phyloP scores from a whole-genome alignment of 2,797 vertebrate species.

The Poliocrania exsul region DNA sequence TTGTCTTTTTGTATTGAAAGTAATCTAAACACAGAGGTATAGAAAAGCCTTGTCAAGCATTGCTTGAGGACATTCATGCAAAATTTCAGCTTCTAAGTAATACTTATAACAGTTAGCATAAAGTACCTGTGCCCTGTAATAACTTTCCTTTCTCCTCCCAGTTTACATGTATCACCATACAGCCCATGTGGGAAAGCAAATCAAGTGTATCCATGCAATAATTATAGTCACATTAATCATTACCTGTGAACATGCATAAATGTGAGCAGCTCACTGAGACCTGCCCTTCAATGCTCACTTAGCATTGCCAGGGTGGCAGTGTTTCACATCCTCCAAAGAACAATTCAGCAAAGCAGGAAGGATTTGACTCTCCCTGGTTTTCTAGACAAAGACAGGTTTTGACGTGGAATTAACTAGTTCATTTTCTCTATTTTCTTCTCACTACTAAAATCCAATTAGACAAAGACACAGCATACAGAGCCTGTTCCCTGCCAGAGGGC shows the following conservation, averaged over 20 bases:
- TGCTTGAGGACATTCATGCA: neutral
- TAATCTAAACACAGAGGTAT: neutral
- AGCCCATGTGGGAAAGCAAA: neutral
- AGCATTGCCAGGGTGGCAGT: rapidly evolving
- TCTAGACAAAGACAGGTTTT: neutral
- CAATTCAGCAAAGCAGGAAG: constrained; percentile 17
- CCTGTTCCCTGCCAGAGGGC: constrained; percentile 12
- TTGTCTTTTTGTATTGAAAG: neutral
- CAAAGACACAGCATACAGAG: neutral
- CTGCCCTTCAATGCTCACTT: neutral
- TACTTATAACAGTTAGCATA: neutral
- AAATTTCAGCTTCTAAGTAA: neutral
- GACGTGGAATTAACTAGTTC: neutral
- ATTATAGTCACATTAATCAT: neutral
- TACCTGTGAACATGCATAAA: neutral
- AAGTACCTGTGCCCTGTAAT: neutral
- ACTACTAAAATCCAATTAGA: constrained; percentile 15
- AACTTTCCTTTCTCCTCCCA: neutral
- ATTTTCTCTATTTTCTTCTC: constrained; percentile 31
- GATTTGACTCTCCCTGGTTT: neutral
- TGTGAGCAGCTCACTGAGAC: neutral
- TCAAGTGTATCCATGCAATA: neutral
- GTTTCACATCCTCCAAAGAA: neutral
- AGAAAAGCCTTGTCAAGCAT: neutral
- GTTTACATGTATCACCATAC: neutral